Conservation (phyloP, 2,888 invertebrate genomes). For the Steromphala cineraria region DNA sequence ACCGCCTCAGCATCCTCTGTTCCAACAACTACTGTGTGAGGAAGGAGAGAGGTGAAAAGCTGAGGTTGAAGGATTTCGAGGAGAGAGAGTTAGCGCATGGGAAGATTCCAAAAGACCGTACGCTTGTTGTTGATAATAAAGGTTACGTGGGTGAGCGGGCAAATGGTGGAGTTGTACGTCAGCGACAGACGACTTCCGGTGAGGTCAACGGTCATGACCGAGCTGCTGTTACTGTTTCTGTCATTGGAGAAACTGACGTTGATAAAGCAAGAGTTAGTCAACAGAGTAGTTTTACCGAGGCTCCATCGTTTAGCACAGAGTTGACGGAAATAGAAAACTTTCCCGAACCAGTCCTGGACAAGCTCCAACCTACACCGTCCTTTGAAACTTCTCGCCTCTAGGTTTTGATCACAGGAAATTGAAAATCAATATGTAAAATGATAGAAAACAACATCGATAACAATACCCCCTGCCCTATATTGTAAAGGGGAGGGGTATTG, state of each 20-base stretch:
- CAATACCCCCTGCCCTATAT: no score
- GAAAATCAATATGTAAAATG: no score
- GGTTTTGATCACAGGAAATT: no score
- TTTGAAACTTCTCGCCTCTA: background rate
- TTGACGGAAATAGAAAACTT: background rate
- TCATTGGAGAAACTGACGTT: background rate
- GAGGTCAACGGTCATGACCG: background rate
- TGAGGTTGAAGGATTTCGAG: constrained; percentile 15
- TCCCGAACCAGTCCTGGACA: background rate
- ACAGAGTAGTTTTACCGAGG: background rate
- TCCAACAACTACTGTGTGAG: constrained; percentile 39
- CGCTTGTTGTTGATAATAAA: background rate
- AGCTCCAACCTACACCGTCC: background rate
- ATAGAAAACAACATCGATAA: no score
- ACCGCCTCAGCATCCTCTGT: constrained; percentile 48
- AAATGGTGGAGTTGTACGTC: background rate
- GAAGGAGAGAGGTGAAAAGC: constrained; percentile 20
- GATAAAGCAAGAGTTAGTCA: background rate
- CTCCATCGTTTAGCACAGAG: background rate
- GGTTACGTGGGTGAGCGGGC: background rate
- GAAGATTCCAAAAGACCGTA: background rate
- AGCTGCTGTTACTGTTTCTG: background rate
- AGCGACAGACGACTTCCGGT: background rate
- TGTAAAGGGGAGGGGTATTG: no score
- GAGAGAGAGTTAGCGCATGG: constrained; percentile 23